These are phyloP conservation scores for Marronus borbonicus DNA, from an alignment of 2,888 invertebrate genomes.

Conservation along the genomic window DNA sequence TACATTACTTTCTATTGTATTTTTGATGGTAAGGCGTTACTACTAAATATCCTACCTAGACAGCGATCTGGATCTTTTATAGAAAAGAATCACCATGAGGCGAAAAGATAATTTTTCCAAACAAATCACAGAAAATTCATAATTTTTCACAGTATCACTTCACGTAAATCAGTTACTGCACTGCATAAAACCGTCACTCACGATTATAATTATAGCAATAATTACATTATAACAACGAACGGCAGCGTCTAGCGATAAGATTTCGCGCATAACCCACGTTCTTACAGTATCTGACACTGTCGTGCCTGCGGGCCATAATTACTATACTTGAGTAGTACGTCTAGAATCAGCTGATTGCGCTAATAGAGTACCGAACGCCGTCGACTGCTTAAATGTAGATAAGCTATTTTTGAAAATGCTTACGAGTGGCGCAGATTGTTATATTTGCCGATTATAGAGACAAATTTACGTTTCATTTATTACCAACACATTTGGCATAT, in stretches of 20 bases:
- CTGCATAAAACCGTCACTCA: neutral
- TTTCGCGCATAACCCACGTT: neutral
- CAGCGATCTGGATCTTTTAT: conserved; percentile 14
- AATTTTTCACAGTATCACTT: neutral
- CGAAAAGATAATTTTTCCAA: neutral
- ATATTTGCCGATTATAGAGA: conserved; percentile 8
- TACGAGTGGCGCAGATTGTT: conserved; percentile 12
- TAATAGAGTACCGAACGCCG: neutral
- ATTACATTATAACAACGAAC: neutral
- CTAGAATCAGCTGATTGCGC: conserved; percentile 18
- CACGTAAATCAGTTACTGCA: neutral
- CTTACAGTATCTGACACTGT: neutral
- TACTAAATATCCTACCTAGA: neutral
- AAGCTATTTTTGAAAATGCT: conserved; percentile 24
- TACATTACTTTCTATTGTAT: too few relatives aligned
- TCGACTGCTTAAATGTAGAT: conserved; percentile 24
- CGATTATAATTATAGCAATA: neutral
- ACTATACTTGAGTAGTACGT: conserved; percentile 17
- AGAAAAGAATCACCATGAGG: conserved; percentile 18
- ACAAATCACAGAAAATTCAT: neutral
- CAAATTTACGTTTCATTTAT: neutral
- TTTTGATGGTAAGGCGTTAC: too few relatives aligned
- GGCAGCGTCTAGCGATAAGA: neutral
- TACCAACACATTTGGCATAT: neutral
- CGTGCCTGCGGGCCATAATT: conserved; percentile 11